Evolutionary conservation across 1,140 invertebrate genomes (phyloP), one percentile per base, ranked within the genome.

Genomic region (Holotrichia oblita): DNA sequence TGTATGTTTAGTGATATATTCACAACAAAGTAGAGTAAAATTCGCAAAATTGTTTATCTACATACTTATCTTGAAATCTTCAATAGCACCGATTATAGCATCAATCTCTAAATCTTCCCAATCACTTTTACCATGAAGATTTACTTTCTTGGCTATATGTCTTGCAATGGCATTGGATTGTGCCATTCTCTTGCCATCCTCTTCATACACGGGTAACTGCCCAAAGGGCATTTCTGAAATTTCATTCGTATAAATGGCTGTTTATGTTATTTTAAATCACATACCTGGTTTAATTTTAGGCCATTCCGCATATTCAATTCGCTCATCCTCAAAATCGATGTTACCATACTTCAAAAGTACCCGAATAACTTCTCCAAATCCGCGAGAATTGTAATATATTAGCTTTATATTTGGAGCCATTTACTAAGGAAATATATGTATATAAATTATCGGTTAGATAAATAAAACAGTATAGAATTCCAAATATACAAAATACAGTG

Each of bases 101-200:
- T 93, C 92, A 73, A 92, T 90, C 85, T 90, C 86, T 59, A 92
- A 84, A 80, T 89, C 87, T 85, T 93, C 92, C 88, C 90, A 91
- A 44, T 91, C 90, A 81, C 91, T 87, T 79, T 90, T 89, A 3
- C 93, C 93, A 79, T 87, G 89, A 74, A 95, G 84, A 76, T 89
- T 90, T 75, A 89, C 90, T 79, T 92, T 87, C 81, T 90, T 92
- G 3, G 92, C 94, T 14, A 94, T 85, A 82, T 92, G 94, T 41
- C 93, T 89, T 40, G 88, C 89, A 82, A 95, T 94, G 40, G 94
- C 91, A 41, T 89, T 85, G 78, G 92, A 92, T 85, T 95, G 93
- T 82, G 90, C 87, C 9, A 93, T 84, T 76, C 87, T 85, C 81
- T 92, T 91, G 8, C 92, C 94, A 83, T 95, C 91, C 8, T 93